Evolutionary conservation across 2,888 invertebrate genomes (phyloP).

Genomic region (Yponomeuta sedellus): DNA sequence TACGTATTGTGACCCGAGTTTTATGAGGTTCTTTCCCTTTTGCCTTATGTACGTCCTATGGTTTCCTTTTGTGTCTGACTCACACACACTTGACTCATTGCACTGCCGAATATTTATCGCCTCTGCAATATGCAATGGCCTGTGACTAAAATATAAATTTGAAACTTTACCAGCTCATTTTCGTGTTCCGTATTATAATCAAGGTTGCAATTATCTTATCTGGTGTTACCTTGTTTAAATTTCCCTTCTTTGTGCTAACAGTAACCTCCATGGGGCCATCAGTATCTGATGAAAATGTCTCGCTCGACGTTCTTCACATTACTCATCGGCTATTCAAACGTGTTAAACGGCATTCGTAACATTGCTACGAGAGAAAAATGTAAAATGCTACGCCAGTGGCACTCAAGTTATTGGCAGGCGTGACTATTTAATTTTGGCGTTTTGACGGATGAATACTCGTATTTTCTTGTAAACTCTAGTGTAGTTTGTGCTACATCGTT

Average conservation of each 20-base stretch:
- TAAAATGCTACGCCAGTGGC: not conserved
- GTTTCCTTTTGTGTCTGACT: conserved; percentile 23
- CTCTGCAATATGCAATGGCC: not conserved
- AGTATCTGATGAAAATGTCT: conserved; percentile 36
- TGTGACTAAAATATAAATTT: not conserved
- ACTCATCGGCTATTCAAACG: conserved; percentile 28
- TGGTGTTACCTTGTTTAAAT: conserved; percentile 25
- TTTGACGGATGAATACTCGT: conserved; percentile 3
- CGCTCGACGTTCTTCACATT: conserved; percentile 43
- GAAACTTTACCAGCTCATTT: not conserved
- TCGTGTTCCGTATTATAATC: conserved; percentile 19
- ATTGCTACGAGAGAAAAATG: conserved; percentile 1
- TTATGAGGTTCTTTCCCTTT: not conserved
- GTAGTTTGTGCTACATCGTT: not conserved
- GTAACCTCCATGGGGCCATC: conserved; percentile 39
- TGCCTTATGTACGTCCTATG: not conserved
- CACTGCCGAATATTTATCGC: not conserved
- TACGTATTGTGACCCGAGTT: conserved; percentile 41
- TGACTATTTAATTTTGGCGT: conserved; percentile 3
- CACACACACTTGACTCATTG: conserved; percentile 32
- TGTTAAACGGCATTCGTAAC: not conserved
- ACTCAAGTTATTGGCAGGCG: not conserved
- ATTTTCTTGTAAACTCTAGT: not conserved
- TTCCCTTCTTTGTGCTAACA: conserved; percentile 27
- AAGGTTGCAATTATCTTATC: conserved; percentile 57